A percentile compares a stretch with the other conserved stretches of the same genome.
These are phyloP conservation scores for Charadrius vociferus DNA, from an alignment of 2,113 vertebrate species.

Conservation along the genomic window DNA sequence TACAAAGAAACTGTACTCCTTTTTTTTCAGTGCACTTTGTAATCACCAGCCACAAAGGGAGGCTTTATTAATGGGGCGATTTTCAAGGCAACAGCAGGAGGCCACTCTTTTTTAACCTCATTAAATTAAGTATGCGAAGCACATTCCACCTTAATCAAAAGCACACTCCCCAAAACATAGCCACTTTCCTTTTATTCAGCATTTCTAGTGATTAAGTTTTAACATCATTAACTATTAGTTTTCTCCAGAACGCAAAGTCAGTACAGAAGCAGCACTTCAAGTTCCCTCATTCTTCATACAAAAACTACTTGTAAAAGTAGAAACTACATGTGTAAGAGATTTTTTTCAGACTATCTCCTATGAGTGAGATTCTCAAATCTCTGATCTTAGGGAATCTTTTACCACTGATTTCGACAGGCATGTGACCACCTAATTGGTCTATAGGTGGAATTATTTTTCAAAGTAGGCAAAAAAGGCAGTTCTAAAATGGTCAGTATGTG, in stretches of 20 bases:
- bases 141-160: slow-evolving; percentile 46
- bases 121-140: neutral
- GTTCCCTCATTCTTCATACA: neutral
- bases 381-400: neutral
- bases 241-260: neutral
- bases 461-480: neutral
- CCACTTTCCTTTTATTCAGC: neutral
- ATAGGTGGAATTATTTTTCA: neutral
- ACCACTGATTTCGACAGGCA: neutral
- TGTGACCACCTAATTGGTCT: neutral
- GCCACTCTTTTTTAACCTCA: neutral
- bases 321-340: rapidly evolving
- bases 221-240: neutral
- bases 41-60: neutral
- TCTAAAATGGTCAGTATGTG: neutral
- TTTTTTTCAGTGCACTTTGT: neutral
- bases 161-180: slow-evolving; percentile 25
- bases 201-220: neutral
- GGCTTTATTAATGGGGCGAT: neutral
- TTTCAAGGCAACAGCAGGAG: neutral
- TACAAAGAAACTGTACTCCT: neutral
- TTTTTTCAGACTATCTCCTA: neutral
- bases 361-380: neutral
- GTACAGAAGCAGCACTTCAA: neutral
- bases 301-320: neutral